Base-by-base conservation (phyloP, 2,113 vertebrate genomes). In the Tylochromis polylepis region DNA sequence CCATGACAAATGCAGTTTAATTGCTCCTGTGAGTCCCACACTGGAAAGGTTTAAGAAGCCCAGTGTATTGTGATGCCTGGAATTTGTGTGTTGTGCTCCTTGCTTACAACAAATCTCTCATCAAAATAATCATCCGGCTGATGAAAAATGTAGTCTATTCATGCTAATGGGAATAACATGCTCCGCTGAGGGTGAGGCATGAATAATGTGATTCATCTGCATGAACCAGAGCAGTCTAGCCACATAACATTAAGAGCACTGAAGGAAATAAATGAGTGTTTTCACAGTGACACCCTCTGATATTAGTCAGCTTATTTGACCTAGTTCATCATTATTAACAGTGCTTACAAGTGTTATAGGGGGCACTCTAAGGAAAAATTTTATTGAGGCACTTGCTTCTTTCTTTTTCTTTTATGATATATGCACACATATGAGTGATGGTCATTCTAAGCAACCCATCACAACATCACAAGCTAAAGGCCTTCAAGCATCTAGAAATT, bases 321-420 rank as follows among this genome's bases (percentile, higher is more conserved):
- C 78, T 75, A 51, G 81, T 93, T 94, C 82, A 92, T 94, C 90
- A 94, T 91, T 90, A 92, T 94, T 92, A 94, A 85, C 81, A 57
- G 16, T 6, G 36, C 72, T 88, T 87, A 92, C 84, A 16, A 87
- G 82, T 43, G 49, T 67, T 85, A 80, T 65, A 79, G 79, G 70
- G 0, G 4, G 11, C 24, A 60, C 79, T 86, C 34, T 81, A 41
- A 56, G 87, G 83, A 85, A 94, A 92, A 81, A 85, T 31, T 58
- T 38, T 46, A 67, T 87, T 83, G 83, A 89, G 82, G 72, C n/a
- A 58, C 53, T 81, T 72, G 24, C 22, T 57, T 83, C 56, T 88
- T 55, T 59, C 70, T 51, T 46, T 87, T 18, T 75, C 70, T 75
- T 49, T 49, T 49, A 49, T 15, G 15, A 75, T 49, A 75, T 20